Base-by-base conservation (phyloP, 2,797 vertebrate genomes). In the Poecilia gillii region DNA sequence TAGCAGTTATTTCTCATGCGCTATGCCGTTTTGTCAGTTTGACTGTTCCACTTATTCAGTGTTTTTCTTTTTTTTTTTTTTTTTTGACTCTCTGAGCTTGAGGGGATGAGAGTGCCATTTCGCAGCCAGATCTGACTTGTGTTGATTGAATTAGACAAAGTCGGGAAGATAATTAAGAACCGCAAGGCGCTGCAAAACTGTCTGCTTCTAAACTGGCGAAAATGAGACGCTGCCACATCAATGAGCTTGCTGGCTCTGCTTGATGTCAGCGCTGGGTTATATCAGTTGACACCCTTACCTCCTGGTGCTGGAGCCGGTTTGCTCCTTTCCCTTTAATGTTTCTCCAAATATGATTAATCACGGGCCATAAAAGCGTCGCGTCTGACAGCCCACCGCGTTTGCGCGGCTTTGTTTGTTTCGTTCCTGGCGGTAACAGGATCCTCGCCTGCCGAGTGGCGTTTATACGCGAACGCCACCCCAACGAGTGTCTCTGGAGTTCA, bases 121-220 rank as follows among this genome's bases (percentile, higher is more conserved):
- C 92, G 89, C 90, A 93, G 90, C 92, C 93, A 94, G 94, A 96
- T 95, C 94, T 92, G 95, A 95, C 93, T 95, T 91, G 93, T 94
- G 94, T 94, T 96, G 95, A 96, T 96, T 96, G 94, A 96, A 96
- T 96, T 95, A 95, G 96, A 95, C 94, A 94, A 96, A 95, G 94
- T 95, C 92, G 87, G 87, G 94, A 93, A 93, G 94, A 96, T 96
- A 96, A 96, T 96, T 96, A 96, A 94, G 93, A 94, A 95, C 91
- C 91, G 94, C 92, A 89, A 94, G 94, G 94, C 93, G 94, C 94
- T 91, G 95, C 94, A 94, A 92, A 96, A 96, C 94, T 94, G 95
- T 94, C 93, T 92, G 93, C 93, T 95, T 90, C 93, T 95, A 94
- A 94, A 95, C 93, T 93, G 93, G 92, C 94, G 92, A 95, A 94